These are phyloP conservation scores for Aphidius ervi DNA, from an alignment of 1,140 invertebrate genomes.

Conservation along the genomic window DNA sequence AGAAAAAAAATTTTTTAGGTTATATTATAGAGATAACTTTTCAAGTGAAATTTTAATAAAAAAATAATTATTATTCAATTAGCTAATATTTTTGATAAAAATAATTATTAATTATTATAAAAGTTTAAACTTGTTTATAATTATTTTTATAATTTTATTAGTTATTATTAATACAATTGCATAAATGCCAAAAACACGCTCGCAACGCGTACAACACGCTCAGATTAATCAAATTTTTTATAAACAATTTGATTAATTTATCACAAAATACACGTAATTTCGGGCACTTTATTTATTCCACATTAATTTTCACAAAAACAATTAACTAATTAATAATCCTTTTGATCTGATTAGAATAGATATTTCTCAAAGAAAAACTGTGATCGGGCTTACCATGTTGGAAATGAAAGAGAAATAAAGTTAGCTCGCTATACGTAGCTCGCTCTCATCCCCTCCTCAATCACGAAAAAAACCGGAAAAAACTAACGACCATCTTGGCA, in stretches of 20 bases:
- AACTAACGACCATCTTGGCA: too few relatives aligned
- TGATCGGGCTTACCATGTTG: slow-evolving; percentile 41
- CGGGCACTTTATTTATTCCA: neutral
- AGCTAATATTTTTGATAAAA: too few relatives aligned
- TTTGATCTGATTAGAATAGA: slow-evolving; percentile 32
- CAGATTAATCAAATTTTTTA: slow-evolving; percentile 4
- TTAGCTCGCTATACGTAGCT: too few relatives aligned
- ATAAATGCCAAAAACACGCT: neutral
- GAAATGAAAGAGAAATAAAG: neutral
- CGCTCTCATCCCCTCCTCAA: too few relatives aligned
- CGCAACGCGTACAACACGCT: neutral
- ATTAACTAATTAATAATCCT: slow-evolving; percentile 6
- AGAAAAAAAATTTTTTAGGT: too few relatives aligned
- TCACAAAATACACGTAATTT: slow-evolving; percentile 17
- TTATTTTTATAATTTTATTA: too few relatives aligned
- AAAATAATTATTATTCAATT: too few relatives aligned
- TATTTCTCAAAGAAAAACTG: slow-evolving; percentile 24
- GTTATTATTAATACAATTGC: slow-evolving; percentile 1
- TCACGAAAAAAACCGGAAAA: too few relatives aligned
- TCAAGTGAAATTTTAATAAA: too few relatives aligned
- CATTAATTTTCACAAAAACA: slow-evolving; percentile 1
- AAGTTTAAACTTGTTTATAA: too few relatives aligned
- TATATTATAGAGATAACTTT: too few relatives aligned
- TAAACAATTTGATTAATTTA: slow-evolving; percentile 7
- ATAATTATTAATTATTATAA: too few relatives aligned